Conservation (phyloP, 2,888 invertebrate species). For the Aquatica leii region DNA sequence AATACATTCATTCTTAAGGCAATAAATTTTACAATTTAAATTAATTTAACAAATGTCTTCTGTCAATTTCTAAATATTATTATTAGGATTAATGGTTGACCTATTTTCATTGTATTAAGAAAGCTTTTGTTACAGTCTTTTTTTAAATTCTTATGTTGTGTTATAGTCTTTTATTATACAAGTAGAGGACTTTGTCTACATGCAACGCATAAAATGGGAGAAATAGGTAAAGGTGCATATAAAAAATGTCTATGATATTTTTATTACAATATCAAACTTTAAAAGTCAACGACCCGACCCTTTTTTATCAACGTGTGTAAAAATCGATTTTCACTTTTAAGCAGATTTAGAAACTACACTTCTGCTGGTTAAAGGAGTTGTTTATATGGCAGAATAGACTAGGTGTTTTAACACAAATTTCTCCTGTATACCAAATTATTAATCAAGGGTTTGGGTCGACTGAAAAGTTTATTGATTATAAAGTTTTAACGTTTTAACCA, state of each 20-base stretch:
- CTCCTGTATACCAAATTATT: background rate
- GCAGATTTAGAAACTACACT: slow-evolving; percentile 24
- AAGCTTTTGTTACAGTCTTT: too few species aligned
- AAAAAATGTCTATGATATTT: background rate
- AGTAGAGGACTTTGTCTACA: too few species aligned
- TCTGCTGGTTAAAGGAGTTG: slow-evolving; percentile 19
- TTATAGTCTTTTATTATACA: too few species aligned
- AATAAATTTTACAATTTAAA: too few species aligned
- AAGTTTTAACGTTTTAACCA: slow-evolving; percentile 3
- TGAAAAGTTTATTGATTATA: background rate
- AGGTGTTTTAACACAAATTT: slow-evolving; percentile 13
- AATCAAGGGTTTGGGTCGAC: background rate
- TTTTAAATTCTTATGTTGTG: too few species aligned
- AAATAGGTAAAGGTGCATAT: slow-evolving; percentile 2
- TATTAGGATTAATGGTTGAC: too few species aligned
- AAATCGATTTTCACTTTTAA: slow-evolving; percentile 25
- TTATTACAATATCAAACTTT: slow-evolving; percentile 15
- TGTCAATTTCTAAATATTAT: too few species aligned
- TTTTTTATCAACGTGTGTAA: slow-evolving; percentile 15
- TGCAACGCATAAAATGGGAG: background rate
- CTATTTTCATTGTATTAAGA: too few species aligned
- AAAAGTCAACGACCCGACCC: slow-evolving; percentile 20
- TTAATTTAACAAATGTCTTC: too few species aligned
- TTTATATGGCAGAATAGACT: slow-evolving; percentile 19
- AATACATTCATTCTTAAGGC: too few species aligned